Evolutionary conservation across 2,888 invertebrate species (phyloP).

Genomic region (Ophioninae sp.): DNA sequence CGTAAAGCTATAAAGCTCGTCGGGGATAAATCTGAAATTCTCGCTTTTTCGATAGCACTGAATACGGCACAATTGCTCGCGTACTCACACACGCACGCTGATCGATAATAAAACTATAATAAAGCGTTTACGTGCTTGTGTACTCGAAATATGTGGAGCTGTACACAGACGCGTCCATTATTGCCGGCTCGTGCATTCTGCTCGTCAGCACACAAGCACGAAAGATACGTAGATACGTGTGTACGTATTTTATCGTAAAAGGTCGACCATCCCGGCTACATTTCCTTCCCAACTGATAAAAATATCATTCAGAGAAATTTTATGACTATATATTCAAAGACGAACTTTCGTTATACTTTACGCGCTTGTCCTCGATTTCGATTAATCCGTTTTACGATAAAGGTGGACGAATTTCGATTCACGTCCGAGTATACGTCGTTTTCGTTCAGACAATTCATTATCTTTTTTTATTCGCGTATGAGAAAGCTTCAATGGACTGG

Average conservation of each 20-base stretch:
- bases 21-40: conserved; percentile 28
- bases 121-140: not conserved
- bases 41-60: conserved; percentile 12
- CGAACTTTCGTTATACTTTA: conserved; percentile 68
- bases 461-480: not conserved
- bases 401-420: conserved; percentile 14
- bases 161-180: not conserved
- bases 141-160: not conserved
- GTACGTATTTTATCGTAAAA: conserved; percentile 76
- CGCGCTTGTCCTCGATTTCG: conserved; percentile 33
- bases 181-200: not conserved
- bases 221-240: conserved; percentile 35
- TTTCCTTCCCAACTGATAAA: conserved; percentile 73
- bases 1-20: not conserved
- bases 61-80: conserved; percentile 4
- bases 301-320: conserved; percentile 76
- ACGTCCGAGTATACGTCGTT: not conserved
- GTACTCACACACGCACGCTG: not conserved
- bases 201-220: not conserved
- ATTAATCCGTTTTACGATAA: conserved; percentile 53
- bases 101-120: conserved; percentile 1
- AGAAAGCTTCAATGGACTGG: not conserved
- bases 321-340: conserved; percentile 76
- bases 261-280: conserved; percentile 79
- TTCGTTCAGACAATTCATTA: not conserved